Base-by-base conservation (phyloP, 1,140 invertebrate species). In the Cheumatopsyche charites region DNA sequence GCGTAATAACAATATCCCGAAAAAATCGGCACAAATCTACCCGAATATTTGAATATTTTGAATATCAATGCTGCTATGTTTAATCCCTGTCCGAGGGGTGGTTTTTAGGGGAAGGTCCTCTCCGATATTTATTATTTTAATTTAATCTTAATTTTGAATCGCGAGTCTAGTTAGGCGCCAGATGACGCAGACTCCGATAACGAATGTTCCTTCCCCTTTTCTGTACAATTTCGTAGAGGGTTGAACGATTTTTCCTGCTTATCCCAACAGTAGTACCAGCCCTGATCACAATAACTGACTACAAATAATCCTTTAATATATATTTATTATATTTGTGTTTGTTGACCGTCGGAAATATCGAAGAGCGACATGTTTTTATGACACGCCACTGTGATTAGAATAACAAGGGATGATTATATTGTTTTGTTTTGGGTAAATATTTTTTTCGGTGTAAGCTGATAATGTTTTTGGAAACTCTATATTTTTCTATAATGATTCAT, bases 161-260 rank as follows among this genome's bases (percentile, higher is more conserved):
- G 42, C 62, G 62, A 3, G 13, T 15, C 58, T 26, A 61, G 9
- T 66, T 41, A 58, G 45, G 23, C 26, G 62, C 55, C 66, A 74
- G 73, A 74, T 71, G 65, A 69, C 45, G 45, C 62, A 21, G 11
- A 29, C 9, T 3, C 42, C 17, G 47, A 55, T 68, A 68, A 68
- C 66, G 29, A 68, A 68, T 68, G 49, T 68, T 68, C 25, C 19
- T 26, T 19, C 29, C n/a, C 73, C 69, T 62, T 71, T 49, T 72
- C 70, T 65, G 43, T 67, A 75, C 73, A 75, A 70, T 72, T 72
- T 70, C 67, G 62, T 58, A 74, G 70, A 52, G 69, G 19, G 65
- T 26, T 67, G 67, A 52, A 70, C 62, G 67, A 75, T 75, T 75
- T 75, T 72, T 75, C 61, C 49, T 29, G 62, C 66, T 68, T 70